phyloP scores from a whole-genome alignment of 2,113 vertebrate species.

The Tor tambroides region DNA sequence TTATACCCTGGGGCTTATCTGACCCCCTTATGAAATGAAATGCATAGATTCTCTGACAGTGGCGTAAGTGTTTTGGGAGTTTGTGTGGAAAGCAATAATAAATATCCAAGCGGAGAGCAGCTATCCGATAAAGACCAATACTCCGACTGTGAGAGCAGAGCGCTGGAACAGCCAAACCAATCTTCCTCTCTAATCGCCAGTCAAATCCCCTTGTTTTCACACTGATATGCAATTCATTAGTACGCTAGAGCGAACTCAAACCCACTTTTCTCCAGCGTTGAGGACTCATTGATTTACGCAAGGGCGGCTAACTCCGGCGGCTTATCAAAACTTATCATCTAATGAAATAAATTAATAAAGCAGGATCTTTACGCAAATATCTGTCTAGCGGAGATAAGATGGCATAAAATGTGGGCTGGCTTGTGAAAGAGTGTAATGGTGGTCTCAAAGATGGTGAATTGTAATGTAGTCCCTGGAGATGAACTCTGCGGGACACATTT shows the following conservation, averaged over 20 bases:
- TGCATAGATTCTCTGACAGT: constrained; percentile 35
- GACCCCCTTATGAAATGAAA: constrained; percentile 39
- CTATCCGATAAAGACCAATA: constrained; percentile 38
- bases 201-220: constrained; percentile 47
- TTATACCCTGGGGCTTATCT: constrained; percentile 28
- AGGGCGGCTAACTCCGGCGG: constrained; percentile 58
- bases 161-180: constrained; percentile 30
- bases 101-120: constrained; percentile 21
- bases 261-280: constrained; percentile 52
- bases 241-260: constrained; percentile 25
- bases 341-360: constrained; percentile 60
- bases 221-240: constrained; percentile 57
- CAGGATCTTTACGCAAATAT: constrained; percentile 47
- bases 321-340: constrained; percentile 60
- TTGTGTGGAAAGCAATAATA: constrained; percentile 34
- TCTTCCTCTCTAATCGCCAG: constrained; percentile 53
- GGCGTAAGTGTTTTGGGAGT: neutral
- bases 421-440: constrained; percentile 59
- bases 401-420: constrained; percentile 47
- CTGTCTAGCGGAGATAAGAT: constrained; percentile 60
- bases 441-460: constrained; percentile 43
- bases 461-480: constrained; percentile 48
- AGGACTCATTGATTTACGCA: constrained; percentile 62
- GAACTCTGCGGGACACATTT: constrained; percentile 29
- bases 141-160: constrained; percentile 23